phyloP scores from a whole-genome alignment of 2,797 vertebrate genomes.

The Malacoraja senta region DNA sequence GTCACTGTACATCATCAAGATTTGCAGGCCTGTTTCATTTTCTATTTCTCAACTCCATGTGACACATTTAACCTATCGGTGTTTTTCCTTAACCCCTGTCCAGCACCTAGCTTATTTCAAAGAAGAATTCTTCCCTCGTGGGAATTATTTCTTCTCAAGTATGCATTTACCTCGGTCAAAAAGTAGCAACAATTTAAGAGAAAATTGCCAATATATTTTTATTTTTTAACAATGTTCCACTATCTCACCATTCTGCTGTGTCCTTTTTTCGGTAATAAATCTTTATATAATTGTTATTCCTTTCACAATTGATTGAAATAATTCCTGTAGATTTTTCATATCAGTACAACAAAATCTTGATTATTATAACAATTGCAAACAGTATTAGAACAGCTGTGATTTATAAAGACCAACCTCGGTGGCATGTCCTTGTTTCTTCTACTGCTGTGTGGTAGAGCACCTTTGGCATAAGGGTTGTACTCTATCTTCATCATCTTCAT shows the following conservation, averaged over 20 bases:
- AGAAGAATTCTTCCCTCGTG: not conserved
- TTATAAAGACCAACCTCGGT: constrained; percentile 14
- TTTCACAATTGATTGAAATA: not conserved
- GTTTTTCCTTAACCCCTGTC: not conserved
- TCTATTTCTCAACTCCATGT: not conserved
- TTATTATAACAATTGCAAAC: not conserved
- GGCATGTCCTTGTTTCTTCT: constrained; percentile 1
- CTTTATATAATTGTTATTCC: not conserved
- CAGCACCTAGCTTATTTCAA: not conserved
- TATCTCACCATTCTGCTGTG: not conserved
- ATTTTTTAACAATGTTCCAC: not conserved
- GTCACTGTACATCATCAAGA: not conserved
- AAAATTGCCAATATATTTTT: not conserved
- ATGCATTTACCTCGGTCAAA: not conserved
- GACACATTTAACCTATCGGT: not conserved
- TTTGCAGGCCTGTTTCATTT: constrained; percentile 5
- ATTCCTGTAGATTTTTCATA: not conserved
- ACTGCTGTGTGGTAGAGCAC: constrained; percentile 7
- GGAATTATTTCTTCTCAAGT: not conserved
- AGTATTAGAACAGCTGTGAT: not conserved
- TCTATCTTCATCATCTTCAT: constrained; percentile 38
- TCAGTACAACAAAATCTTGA: not conserved
- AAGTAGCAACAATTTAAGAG: not conserved
- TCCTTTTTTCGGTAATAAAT: too few species aligned
- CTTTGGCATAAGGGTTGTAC: constrained; percentile 36